Conservation (phyloP, 2,797 vertebrate genomes). For the Sebastes vulpes region DNA sequence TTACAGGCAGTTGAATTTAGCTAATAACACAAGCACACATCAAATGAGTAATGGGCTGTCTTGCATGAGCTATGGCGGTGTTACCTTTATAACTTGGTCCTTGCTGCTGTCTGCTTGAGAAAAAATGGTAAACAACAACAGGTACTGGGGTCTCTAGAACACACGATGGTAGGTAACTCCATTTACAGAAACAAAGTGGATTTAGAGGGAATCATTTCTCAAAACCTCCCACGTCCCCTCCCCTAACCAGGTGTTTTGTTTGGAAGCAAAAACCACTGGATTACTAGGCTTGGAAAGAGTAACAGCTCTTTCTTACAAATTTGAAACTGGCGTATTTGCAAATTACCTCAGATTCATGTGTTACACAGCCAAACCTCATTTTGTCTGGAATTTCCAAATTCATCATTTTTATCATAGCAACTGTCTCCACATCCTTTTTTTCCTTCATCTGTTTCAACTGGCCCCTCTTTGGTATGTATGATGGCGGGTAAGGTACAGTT, state of each 20-base stretch:
- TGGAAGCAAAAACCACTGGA: background rate
- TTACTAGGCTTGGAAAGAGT: background rate
- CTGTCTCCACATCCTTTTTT: background rate
- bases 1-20: conserved; percentile 30
- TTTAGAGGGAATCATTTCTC: conserved; percentile 12
- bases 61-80: conserved; percentile 1
- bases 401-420: background rate
- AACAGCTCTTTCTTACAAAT: background rate
- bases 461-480: background rate
- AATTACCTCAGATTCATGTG: background rate
- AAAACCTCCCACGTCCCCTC: background rate
- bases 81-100: conserved; percentile 19
- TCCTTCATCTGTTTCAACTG: background rate
- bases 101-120: conserved; percentile 11
- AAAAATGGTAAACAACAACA: conserved; percentile 17
- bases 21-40: conserved; percentile 34
- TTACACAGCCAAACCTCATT: background rate
- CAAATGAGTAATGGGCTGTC: conserved; percentile 28
- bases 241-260: background rate
- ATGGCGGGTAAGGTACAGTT: background rate
- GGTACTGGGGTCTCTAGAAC: background rate
- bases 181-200: conserved; percentile 6
- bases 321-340: background rate
- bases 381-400: background rate
- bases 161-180: conserved; percentile 6